Evolutionary conservation across 2,888 invertebrate species (phyloP).

Genomic region (Caenorhabditis virilis): DNA sequence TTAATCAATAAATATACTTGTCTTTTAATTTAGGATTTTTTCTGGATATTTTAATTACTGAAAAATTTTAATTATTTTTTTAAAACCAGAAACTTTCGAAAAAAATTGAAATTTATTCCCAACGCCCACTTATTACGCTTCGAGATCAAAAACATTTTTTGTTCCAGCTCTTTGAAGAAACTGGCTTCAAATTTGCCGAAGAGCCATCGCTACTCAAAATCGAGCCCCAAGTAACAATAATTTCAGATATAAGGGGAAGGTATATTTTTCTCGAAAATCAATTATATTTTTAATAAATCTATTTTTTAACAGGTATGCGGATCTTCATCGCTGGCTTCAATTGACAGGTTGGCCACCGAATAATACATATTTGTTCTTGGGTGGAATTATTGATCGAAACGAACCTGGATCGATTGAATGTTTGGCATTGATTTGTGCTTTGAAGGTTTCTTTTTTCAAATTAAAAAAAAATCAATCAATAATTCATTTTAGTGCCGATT

Average conservation of each 20-base stretch:
- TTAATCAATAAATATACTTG: too few species aligned
- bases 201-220: conserved; percentile 35
- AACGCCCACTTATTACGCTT: too few species aligned
- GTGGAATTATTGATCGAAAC: conserved; percentile 37
- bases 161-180: conserved; percentile 43
- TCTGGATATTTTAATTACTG: too few species aligned
- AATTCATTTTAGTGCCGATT: conserved; percentile 29
- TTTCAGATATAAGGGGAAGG: conserved; percentile 42
- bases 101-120: too few species aligned
- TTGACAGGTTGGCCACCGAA: conserved; percentile 50
- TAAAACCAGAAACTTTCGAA: too few species aligned
- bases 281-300: too few species aligned
- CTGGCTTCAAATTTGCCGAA: conserved; percentile 22
- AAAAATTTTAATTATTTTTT: too few species aligned
- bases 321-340: conserved; percentile 46
- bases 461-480: too few species aligned
- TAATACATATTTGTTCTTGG: conserved; percentile 42
- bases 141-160: too few species aligned
- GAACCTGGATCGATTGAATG: conserved; percentile 41
- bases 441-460: conserved; percentile 32
- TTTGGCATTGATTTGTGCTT: conserved; percentile 37
- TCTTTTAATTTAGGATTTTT: too few species aligned
- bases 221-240: conserved; percentile 23
- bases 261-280: too few species aligned
- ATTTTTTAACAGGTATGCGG: too few species aligned